phyloP scores from a whole-genome alignment of 2,113 vertebrate species.

The Corydoras sp. region DNA sequence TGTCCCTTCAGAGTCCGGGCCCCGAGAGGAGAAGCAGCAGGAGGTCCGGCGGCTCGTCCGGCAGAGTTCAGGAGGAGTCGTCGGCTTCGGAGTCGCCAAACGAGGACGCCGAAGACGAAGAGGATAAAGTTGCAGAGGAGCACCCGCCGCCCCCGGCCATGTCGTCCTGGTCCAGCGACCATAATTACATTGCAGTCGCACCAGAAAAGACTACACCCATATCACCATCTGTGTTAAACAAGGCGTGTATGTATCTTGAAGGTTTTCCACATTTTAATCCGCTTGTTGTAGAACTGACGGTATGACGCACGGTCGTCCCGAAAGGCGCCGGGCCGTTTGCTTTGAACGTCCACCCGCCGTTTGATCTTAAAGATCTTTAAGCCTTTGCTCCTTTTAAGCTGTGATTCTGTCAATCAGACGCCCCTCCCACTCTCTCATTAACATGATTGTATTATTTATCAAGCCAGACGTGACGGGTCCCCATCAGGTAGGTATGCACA shows the following conservation, averaged over 20 bases:
- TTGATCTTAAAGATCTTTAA: too few relatives aligned
- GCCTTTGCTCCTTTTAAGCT: too few relatives aligned
- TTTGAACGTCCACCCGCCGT: conserved; percentile 10
- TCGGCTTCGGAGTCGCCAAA: conserved; percentile 41
- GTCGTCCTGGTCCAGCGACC: conserved; percentile 96
- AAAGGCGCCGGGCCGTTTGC: neutral
- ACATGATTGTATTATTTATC: neutral
- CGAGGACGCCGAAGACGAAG: conserved; percentile 52
- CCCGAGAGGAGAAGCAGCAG: conserved; percentile 61
- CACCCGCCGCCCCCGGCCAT: conserved; percentile 72
- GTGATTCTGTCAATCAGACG: too few relatives aligned
- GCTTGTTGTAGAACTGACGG: conserved; percentile 23
- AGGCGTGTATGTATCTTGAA: conserved; percentile 98
- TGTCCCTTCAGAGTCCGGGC: conserved; percentile 54
- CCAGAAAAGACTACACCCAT: conserved; percentile 92
- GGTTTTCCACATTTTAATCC: conserved; percentile 61
- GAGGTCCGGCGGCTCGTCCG: conserved; percentile 59
- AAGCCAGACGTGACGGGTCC: conserved; percentile 39
- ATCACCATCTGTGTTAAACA: conserved; percentile 90
- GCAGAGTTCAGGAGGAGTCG: conserved; percentile 54
- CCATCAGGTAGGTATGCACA: conserved; percentile 58
- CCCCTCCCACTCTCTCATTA: too few relatives aligned
- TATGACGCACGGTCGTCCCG: neutral
- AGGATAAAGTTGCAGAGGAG: conserved; percentile 65
- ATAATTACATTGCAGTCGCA: conserved; percentile 99